These are phyloP conservation scores for Mythimna albipuncta DNA, from an alignment of 2,888 invertebrate genomes.

Conservation along the genomic window DNA sequence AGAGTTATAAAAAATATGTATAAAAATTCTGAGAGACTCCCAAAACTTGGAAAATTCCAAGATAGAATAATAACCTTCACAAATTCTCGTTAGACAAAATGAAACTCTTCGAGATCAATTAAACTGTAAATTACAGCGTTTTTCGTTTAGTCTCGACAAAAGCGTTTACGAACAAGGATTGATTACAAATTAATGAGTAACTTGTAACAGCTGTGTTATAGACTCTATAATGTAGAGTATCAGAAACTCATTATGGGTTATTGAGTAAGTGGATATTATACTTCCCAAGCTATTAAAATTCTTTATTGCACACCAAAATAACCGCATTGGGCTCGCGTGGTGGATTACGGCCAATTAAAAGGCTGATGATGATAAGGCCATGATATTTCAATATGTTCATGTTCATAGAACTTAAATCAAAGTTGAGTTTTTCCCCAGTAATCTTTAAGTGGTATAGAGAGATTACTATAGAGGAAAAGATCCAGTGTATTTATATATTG, in stretches of 20 bases:
- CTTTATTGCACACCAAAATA: no score
- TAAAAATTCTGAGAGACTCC: neutral
- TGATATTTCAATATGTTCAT: no score
- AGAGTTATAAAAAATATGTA: neutral
- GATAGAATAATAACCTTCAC: neutral
- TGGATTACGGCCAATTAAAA: no score
- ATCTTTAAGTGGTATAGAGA: no score
- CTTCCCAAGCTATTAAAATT: no score
- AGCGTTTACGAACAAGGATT: conserved; percentile 27
- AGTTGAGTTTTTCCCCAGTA: no score
- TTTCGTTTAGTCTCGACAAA: neutral
- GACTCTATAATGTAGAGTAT: neutral
- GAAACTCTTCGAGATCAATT: conserved; percentile 5
- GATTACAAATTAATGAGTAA: conserved; percentile 45
- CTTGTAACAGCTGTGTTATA: neutral
- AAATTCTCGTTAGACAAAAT: neutral
- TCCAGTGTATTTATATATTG: no score
- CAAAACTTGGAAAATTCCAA: neutral
- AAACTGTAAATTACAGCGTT: neutral
- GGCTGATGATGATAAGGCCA: no score
- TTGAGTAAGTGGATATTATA: neutral
- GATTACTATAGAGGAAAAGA: no score
- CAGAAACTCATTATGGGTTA: conserved; percentile 13
- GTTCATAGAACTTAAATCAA: no score
- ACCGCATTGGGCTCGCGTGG: no score